Conservation (phyloP, 2,797 vertebrate species). For the Megaceryle alcyon region DNA sequence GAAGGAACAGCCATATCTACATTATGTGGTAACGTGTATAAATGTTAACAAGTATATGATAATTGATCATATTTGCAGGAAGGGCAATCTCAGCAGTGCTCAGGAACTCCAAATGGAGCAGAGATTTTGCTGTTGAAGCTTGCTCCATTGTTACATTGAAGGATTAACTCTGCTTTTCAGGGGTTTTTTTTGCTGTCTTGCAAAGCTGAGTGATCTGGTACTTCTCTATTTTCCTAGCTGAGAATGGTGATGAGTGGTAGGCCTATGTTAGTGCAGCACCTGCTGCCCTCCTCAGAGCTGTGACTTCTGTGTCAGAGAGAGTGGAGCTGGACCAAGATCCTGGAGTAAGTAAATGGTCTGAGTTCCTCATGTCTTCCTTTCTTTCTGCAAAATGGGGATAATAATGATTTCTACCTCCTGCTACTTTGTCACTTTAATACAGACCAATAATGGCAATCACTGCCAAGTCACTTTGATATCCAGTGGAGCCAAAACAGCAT, state of each 20-base stretch:
- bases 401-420: neutral
- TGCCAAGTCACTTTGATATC: neutral
- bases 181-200: rapidly evolving
- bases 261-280: neutral
- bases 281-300: neutral
- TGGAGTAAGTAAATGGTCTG: neutral
- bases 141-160: neutral
- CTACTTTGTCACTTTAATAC: neutral
- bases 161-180: neutral
- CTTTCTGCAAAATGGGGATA: neutral
- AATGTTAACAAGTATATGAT: constrained; percentile 19
- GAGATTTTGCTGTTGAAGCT: neutral
- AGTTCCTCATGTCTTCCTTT: neutral
- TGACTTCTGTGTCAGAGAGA: neutral
- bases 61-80: constrained; percentile 45
- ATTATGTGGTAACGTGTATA: constrained; percentile 14
- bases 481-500: neutral
- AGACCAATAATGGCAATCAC: neutral
- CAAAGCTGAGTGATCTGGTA: neutral
- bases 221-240: neutral
- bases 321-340: neutral
- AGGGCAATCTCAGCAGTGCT: neutral
- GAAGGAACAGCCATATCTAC: constrained; percentile 35
- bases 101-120: neutral
- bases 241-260: neutral